phyloP scores from a whole-genome alignment of 1,140 invertebrate genomes.

The Caerostris extrusa region DNA sequence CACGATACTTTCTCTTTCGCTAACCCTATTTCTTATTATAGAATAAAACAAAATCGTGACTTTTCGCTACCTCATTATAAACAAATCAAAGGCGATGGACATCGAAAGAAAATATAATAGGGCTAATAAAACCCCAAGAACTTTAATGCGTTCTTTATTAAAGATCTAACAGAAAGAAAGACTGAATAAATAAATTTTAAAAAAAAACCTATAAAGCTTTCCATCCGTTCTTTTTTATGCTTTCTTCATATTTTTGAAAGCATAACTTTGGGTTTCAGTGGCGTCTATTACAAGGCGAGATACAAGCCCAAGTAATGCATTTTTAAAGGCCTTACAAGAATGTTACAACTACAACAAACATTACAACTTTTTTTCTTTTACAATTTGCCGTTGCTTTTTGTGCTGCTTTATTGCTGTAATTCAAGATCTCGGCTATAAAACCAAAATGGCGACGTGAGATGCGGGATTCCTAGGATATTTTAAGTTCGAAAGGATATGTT shows the following conservation, averaged over 20 bases:
- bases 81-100: not conserved
- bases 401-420: constrained; percentile 12
- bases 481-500: constrained; percentile 19
- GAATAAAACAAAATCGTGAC: not conserved
- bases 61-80: not conserved
- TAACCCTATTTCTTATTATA: not conserved
- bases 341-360: too few relatives aligned
- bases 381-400: constrained; percentile 22
- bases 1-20: not conserved
- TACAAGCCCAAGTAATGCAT: constrained; percentile 31
- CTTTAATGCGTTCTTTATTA: not conserved
- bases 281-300: not conserved
- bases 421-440: not conserved
- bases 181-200: not conserved
- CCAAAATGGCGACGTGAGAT: constrained; percentile 6
- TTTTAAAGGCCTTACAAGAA: constrained; percentile 18
- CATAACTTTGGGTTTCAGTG: constrained; percentile 3
- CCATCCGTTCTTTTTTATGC: constrained; percentile 28
- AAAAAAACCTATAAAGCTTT: not conserved
- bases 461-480: not conserved
- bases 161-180: not conserved
- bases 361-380: not conserved
- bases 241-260: constrained; percentile 5
- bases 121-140: not conserved
- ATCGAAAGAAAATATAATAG: constrained; percentile 5